A percentile compares a stretch with the other conserved stretches of the same genome.
phyloP scores from a whole-genome alignment of 1,140 invertebrate species.

The Oryzaephilus surinamensis region DNA sequence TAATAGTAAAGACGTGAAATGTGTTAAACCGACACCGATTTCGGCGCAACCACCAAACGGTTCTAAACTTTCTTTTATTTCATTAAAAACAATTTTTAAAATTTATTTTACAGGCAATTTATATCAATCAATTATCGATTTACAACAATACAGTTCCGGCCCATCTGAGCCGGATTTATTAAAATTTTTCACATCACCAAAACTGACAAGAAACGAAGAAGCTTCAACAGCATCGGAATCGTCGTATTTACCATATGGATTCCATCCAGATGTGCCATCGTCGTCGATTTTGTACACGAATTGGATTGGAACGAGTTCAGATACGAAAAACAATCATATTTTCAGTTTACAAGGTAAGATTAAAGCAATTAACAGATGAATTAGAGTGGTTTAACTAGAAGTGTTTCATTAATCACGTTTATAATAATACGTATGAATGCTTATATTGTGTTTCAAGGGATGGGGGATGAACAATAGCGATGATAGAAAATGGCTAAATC shows the following conservation, averaged over 20 bases:
- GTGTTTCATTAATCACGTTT: conserved; percentile 2
- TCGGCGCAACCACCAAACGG: conserved; percentile 11
- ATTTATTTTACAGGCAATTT: conserved; percentile 14
- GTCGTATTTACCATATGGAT: conserved; percentile 19
- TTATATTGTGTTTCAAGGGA: too few species aligned
- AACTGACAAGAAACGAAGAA: conserved; percentile 14
- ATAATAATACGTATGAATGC: not conserved
- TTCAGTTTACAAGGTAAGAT: conserved; percentile 29
- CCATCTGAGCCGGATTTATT: conserved; percentile 19
- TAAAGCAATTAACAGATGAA: not conserved
- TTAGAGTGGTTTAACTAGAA: too few species aligned
- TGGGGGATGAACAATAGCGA: conserved; percentile 22
- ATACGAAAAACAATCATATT: conserved; percentile 27
- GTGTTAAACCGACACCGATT: conserved; percentile 24
- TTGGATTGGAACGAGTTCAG: conserved; percentile 19
- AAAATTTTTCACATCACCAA: conserved; percentile 13
- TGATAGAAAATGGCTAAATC: conserved; percentile 18
- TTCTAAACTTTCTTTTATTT: conserved; percentile 2
- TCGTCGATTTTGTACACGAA: conserved; percentile 24
- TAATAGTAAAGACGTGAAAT: conserved; percentile 14
- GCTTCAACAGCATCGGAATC: conserved; percentile 6
- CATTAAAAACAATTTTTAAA: not conserved
- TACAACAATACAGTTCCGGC: conserved; percentile 21
- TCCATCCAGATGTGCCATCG: conserved; percentile 15
- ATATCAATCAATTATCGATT: conserved; percentile 24